Evolutionary conservation across 2,888 invertebrate species (phyloP), one percentile per base, ranked within the genome.

Genomic region (Ectobius pallidus): DNA sequence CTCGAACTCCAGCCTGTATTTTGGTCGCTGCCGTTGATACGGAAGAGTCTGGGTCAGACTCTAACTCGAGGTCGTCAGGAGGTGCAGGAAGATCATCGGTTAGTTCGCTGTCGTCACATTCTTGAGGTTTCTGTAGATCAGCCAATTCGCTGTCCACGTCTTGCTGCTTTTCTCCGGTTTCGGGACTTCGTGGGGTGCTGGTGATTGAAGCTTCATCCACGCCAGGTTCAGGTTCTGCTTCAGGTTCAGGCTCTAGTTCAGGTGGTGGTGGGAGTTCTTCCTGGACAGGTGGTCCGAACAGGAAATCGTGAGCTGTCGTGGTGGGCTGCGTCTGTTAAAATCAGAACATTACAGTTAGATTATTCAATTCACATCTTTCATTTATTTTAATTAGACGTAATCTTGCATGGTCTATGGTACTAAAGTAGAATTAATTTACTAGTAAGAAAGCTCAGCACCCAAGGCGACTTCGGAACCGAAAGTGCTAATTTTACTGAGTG

Each of bases 1-100:
- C 79, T 22, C 79, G 76, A 39, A 78, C 77, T 18, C 78, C 76
- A 27, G 79, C 77, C 44, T 76, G 74, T 16, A 80, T 79, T 71
- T 77, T 78, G 22, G 79, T 77, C 0, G 78, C 78, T 0, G 78
- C 78, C 69, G 75, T 76, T 6, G 75, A 74, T 63, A 74, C 39
- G 16, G 76, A 75, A 9, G 76, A 76, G 27, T 72, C 71, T 27
- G 22, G 20, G 11, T 65, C 63, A 9, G 52, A 2, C 4, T 22
- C 20, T n/a, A 42, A 25, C 18, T 46, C 32, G 16, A 46, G 27
- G n/a, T 44, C 49, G 2, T 68, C 30, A 14, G 69, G 32, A 11
- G 49, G 70, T 22, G 42, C 58, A 20, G 34, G 18, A 22, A 52
- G 52, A n/a, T 58, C 46, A 61, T 71, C 70, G 2, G 68, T 73